Conservation (phyloP, 1,140 invertebrate genomes). For the Asobara japonica region DNA sequence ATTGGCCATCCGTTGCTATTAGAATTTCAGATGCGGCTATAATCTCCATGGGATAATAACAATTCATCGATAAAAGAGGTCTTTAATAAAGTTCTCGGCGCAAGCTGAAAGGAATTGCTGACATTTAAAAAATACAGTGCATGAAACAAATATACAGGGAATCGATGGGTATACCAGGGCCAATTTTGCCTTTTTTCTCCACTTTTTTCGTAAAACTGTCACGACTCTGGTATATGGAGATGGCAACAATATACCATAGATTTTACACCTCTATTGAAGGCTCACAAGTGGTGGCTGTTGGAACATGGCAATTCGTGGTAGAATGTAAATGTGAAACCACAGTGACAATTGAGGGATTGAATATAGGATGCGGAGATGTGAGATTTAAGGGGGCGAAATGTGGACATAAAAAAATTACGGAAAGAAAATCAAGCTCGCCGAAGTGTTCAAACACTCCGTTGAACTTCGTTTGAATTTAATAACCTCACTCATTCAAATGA, state of each 20-base stretch:
- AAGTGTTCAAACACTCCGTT: no score
- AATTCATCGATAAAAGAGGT: background rate
- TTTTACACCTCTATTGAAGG: conserved; percentile 25
- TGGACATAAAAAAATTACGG: no score
- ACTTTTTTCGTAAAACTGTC: conserved; percentile 22
- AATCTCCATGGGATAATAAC: background rate
- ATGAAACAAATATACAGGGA: background rate
- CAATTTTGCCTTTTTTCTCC: conserved; percentile 5
- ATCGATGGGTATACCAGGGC: background rate
- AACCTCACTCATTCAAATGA: no score
- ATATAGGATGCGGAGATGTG: no score
- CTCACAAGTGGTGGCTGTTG: conserved; percentile 18
- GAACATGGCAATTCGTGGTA: conserved; percentile 12
- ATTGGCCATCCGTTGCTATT: background rate
- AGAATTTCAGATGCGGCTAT: background rate
- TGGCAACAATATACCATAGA: conserved; percentile 34
- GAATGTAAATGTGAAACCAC: conserved; percentile 30
- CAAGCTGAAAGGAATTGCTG: background rate
- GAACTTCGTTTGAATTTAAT: no score
- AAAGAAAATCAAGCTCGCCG: no score
- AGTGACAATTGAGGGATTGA: conserved; percentile 19
- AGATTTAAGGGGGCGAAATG: no score
- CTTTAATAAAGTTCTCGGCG: background rate
- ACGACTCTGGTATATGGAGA: background rate
- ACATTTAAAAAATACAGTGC: background rate